A percentile compares a stretch with the other conserved stretches of the same genome.
phyloP scores from a whole-genome alignment of 2,888 invertebrate species.

The Temnothorax rugatulus region DNA sequence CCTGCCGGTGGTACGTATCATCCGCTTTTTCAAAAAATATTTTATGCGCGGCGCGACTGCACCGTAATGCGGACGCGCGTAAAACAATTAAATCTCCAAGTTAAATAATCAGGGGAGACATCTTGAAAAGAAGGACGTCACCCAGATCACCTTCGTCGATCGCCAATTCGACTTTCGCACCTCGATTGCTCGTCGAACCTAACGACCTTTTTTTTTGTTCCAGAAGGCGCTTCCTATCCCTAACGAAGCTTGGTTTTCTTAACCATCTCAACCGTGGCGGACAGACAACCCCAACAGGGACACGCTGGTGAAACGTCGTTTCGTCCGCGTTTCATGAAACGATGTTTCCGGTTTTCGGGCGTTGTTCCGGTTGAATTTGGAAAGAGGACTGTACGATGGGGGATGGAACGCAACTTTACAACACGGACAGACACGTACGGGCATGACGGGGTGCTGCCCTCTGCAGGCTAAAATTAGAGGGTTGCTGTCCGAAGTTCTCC shows the following conservation, averaged over 20 bases:
- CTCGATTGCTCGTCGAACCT: not conserved
- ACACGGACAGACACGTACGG: slow-evolving; percentile 76
- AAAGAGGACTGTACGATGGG: slow-evolving; percentile 74
- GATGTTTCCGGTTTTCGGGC: slow-evolving; percentile 61
- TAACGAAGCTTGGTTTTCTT: not conserved
- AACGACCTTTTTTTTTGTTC: slow-evolving; percentile 6
- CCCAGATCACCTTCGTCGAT: not conserved
- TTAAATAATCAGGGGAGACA: slow-evolving; percentile 50
- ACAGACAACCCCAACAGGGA: slow-evolving; percentile 42
- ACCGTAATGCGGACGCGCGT: slow-evolving; percentile 51
- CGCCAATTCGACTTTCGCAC: not conserved
- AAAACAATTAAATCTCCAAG: slow-evolving; percentile 51
- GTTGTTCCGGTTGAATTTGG: slow-evolving; percentile 76
- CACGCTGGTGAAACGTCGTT: slow-evolving; percentile 47
- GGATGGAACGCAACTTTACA: slow-evolving; percentile 78
- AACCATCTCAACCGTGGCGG: not conserved
- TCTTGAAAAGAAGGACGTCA: slow-evolving; percentile 23
- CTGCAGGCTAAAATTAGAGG: slow-evolving; percentile 82
- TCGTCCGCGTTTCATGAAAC: slow-evolving; percentile 37
- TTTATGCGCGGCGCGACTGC: slow-evolving; percentile 51
- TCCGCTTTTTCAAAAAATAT: slow-evolving; percentile 58
- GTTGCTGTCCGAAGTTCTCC: slow-evolving; percentile 81
- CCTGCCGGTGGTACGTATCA: slow-evolving; percentile 43
- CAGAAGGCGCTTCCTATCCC: not conserved
- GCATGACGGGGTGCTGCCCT: slow-evolving; percentile 81